Conservation (phyloP, 2,113 vertebrate genomes). For the Anolis carolinensis region DNA sequence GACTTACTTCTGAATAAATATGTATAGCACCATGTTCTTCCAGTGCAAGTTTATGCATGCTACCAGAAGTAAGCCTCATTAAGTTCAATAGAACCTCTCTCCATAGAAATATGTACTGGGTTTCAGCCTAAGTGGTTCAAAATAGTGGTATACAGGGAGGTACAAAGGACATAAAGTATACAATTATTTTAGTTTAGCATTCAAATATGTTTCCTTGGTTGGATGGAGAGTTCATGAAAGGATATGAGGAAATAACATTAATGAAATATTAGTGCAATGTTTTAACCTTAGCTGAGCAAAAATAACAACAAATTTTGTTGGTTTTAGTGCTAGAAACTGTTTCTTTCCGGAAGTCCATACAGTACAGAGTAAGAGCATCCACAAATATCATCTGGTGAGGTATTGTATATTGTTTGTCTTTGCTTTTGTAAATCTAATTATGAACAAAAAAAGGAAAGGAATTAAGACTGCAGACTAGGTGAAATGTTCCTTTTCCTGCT, state of each 20-base stretch:
- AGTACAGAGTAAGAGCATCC: not conserved
- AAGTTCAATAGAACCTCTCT: not conserved
- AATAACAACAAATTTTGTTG: not conserved
- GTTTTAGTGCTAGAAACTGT: not conserved
- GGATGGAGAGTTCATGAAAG: not conserved
- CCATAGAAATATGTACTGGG: not conserved
- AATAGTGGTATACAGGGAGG: not conserved
- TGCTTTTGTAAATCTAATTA: not conserved
- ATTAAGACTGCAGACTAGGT: not conserved
- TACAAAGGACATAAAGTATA: not conserved
- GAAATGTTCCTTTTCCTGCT: not conserved
- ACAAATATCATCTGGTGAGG: not conserved
- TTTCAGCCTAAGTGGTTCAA: not conserved
- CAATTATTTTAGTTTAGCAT: not conserved
- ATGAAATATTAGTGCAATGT: not conserved
- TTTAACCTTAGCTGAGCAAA: not conserved
- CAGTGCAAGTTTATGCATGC: not conserved
- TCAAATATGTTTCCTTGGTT: not conserved
- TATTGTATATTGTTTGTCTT: not conserved
- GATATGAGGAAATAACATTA: not conserved
- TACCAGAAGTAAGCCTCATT: not conserved
- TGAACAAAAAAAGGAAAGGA: not conserved
- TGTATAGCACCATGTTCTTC: not conserved
- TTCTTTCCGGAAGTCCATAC: not conserved
- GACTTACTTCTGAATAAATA: not conserved